Percentiles rank a stretch among this genome's conserved stretches.
Evolutionary conservation across 2,888 invertebrate species (phyloP).

Genomic region (Dasypolia templi): DNA sequence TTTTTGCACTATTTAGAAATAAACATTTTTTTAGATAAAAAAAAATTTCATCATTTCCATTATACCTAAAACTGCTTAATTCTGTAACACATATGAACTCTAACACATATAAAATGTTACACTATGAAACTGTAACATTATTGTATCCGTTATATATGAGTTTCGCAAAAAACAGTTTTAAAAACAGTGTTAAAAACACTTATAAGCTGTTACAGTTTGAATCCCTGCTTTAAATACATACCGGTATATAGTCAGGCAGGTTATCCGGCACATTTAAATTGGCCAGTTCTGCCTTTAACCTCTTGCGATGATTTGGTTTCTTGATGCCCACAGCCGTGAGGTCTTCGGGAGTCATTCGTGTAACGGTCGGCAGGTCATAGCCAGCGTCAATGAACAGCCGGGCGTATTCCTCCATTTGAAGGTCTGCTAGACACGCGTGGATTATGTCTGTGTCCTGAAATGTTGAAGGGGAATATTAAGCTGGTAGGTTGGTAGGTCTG

Average conservation of each 20-base stretch:
- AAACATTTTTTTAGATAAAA: no score
- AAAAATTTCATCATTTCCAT: no score
- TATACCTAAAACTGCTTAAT: no score
- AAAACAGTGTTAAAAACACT: no score
- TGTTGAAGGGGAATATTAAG: not conserved
- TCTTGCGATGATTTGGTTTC: slow-evolving; percentile 98
- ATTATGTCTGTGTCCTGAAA: slow-evolving; percentile 97
- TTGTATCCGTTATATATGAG: no score
- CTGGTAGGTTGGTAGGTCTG: not conserved
- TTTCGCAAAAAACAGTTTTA: no score
- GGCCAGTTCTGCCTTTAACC: slow-evolving; percentile 98
- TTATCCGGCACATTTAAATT: slow-evolving; percentile 98
- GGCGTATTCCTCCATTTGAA: slow-evolving; percentile 98
- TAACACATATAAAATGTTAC: no score
- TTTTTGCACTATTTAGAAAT: no score
- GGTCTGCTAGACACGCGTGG: slow-evolving; percentile 97
- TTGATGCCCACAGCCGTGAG: slow-evolving; percentile 97
- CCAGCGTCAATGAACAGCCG: slow-evolving; percentile 98
- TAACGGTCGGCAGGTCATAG: slow-evolving; percentile 99
- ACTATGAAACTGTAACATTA: no score
- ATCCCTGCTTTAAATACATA: slow-evolving; percentile 89
- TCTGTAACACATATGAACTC: no score
- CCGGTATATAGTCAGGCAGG: slow-evolving; percentile 98
- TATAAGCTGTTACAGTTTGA: no score
- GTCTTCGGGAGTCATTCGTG: slow-evolving; percentile 99